Conservation (phyloP, 2,888 invertebrate species). For the Icerya purchasi region DNA sequence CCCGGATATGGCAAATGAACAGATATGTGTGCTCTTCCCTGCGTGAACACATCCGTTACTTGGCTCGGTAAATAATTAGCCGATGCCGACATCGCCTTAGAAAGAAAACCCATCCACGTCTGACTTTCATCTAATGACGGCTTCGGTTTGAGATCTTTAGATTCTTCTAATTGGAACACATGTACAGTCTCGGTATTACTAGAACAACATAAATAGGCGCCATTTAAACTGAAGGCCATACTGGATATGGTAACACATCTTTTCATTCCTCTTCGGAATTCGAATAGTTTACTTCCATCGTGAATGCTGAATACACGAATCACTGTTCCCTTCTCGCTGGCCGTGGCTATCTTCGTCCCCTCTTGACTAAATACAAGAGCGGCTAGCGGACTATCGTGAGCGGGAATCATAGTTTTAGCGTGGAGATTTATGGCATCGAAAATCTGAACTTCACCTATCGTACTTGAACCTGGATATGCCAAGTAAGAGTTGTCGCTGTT, state of each 20-base stretch:
- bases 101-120: slow-evolving; percentile 81
- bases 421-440: slow-evolving; percentile 82
- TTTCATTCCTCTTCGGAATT: slow-evolving; percentile 89
- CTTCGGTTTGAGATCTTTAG: slow-evolving; percentile 31
- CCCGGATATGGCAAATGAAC: slow-evolving; percentile 77
- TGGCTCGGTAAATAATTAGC: slow-evolving; percentile 73
- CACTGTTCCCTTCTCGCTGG: slow-evolving; percentile 87
- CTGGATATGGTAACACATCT: slow-evolving; percentile 88
- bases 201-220: slow-evolving; percentile 74
- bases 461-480: slow-evolving; percentile 89
- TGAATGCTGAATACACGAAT: slow-evolving; percentile 77
- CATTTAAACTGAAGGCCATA: slow-evolving; percentile 80
- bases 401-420: slow-evolving; percentile 89
- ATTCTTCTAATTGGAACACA: slow-evolving; percentile 76
- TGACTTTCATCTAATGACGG: slow-evolving; percentile 27
- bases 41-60: slow-evolving; percentile 86
- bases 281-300: slow-evolving; percentile 77
- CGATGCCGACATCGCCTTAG: slow-evolving; percentile 57
- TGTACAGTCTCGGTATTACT: slow-evolving; percentile 97
- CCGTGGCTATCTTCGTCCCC: slow-evolving; percentile 54
- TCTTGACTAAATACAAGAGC: slow-evolving; percentile 79
- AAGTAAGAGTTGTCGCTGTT: slow-evolving; percentile 79
- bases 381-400: slow-evolving; percentile 88
- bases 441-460: slow-evolving; percentile 85
- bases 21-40: slow-evolving; percentile 85